Percentiles rank a stretch among this genome's conserved stretches.
phyloP scores from a whole-genome alignment of 2,797 vertebrate species.

The Lacerta viridis region DNA sequence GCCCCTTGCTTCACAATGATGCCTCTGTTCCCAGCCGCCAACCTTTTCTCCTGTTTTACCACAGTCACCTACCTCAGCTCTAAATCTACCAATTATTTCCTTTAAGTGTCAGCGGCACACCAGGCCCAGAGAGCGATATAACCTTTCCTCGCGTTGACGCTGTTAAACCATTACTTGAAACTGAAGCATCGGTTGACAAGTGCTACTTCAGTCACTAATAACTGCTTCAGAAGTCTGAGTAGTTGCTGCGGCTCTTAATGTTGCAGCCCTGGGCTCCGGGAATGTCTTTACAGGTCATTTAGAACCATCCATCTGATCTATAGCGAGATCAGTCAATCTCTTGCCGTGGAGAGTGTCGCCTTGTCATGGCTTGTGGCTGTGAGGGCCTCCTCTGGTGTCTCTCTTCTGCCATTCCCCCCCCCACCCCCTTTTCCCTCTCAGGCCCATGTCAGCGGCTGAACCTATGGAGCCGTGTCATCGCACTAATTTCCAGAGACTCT shows the following conservation, averaged over 20 bases:
- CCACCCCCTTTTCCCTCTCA: background rate
- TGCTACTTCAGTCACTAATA: conserved; percentile 82
- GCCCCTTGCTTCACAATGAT: background rate
- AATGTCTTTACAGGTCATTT: conserved; percentile 83
- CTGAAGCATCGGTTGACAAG: conserved; percentile 80
- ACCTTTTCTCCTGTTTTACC: conserved; percentile 54
- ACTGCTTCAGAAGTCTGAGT: conserved; percentile 78
- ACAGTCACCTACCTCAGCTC: conserved; percentile 63
- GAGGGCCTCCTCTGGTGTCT: conserved; percentile 13
- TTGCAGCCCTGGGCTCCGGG: conserved; percentile 75
- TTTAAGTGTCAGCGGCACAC: conserved; percentile 77
- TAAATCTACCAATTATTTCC: conserved; percentile 82
- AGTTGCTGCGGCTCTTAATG: conserved; percentile 75
- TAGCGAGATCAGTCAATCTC: conserved; percentile 77
- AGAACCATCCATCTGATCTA: conserved; percentile 81
- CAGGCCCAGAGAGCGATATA: conserved; percentile 70
- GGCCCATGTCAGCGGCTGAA: conserved; percentile 34
- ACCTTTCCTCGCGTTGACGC: conserved; percentile 79
- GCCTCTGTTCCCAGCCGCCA: conserved; percentile 32
- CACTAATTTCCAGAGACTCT: conserved; percentile 29
- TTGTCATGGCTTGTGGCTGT: conserved; percentile 27
- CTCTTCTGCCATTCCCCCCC: conserved; percentile 52
- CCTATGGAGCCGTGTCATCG: conserved; percentile 44
- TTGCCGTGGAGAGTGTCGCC: conserved; percentile 58
- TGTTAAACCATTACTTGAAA: conserved; percentile 82